Conservation (phyloP, 2,113 vertebrate species). For the Channa argus region DNA sequence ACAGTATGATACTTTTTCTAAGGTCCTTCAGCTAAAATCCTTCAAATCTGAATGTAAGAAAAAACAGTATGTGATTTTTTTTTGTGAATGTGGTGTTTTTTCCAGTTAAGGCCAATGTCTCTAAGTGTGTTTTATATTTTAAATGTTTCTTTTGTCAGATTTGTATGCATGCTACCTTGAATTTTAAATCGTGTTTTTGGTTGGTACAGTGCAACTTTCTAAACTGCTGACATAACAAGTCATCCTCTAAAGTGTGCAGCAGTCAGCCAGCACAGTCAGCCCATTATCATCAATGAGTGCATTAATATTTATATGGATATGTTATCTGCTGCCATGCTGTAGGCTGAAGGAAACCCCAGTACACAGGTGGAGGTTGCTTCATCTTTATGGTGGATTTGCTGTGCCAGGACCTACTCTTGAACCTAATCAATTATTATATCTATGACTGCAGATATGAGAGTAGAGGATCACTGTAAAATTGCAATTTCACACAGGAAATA, state of each 20-base stretch:
- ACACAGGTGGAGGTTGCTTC: not conserved
- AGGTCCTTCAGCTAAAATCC: no score
- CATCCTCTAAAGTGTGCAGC: slow-evolving; percentile 14
- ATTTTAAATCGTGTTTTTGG: not conserved
- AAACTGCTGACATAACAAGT: slow-evolving; percentile 34
- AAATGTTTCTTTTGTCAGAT: not conserved
- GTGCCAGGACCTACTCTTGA: not conserved
- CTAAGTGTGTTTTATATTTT: no score
- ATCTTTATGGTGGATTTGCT: not conserved
- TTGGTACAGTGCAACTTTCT: not conserved
- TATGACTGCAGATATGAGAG: not conserved
- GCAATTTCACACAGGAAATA: no score
- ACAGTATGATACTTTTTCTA: no score
- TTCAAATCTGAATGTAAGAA: no score
- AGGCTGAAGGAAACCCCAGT: not conserved
- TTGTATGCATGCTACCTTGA: not conserved
- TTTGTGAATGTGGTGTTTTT: no score
- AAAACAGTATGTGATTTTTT: no score
- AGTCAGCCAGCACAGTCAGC: slow-evolving; percentile 26
- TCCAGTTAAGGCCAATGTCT: no score
- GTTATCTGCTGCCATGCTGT: slow-evolving; percentile 2
- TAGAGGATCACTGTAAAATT: no score
- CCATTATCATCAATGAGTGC: slow-evolving; percentile 15
- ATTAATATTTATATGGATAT: slow-evolving; percentile 42
- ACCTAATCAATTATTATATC: not conserved